Evolutionary conservation across 2,888 invertebrate genomes (phyloP).

Genomic region (Clusia tigrina): DNA sequence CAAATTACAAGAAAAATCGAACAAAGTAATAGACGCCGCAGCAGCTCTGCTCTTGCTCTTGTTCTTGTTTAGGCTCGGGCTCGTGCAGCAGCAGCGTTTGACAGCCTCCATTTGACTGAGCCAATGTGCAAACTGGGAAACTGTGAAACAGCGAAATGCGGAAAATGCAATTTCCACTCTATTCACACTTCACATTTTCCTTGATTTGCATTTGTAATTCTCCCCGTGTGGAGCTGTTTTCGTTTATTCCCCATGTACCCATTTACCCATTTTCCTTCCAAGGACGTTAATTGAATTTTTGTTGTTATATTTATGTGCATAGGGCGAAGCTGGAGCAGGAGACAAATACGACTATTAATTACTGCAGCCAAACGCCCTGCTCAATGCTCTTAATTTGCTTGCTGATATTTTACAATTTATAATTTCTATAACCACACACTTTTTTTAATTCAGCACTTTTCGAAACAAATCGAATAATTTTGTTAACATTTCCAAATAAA

Average conservation of each 20-base stretch:
- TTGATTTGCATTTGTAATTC: background rate
- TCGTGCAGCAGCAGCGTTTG: background rate
- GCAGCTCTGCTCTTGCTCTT: too few relatives aligned
- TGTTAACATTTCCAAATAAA: background rate
- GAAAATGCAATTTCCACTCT: background rate
- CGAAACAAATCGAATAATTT: background rate
- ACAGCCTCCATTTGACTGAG: conserved; percentile 4
- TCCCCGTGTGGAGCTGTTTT: background rate
- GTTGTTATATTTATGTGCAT: background rate
- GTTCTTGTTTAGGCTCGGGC: too few relatives aligned
- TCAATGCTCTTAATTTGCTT: background rate
- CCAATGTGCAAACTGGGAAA: too few relatives aligned
- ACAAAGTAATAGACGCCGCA: conserved; percentile 5
- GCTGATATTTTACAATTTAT: background rate
- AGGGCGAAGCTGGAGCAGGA: background rate
- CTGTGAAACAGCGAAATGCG: background rate
- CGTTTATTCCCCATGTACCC: background rate
- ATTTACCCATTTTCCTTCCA: conserved; percentile 5
- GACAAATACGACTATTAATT: too few relatives aligned
- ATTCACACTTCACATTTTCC: background rate
- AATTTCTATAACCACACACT: background rate
- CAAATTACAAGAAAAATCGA: background rate
- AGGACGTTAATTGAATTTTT: conserved; percentile 1
- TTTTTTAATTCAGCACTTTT: background rate
- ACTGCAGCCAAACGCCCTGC: background rate